Evolutionary conservation across 2,888 invertebrate genomes (phyloP).

Genomic region (Macrosiphum euphorbiae): DNA sequence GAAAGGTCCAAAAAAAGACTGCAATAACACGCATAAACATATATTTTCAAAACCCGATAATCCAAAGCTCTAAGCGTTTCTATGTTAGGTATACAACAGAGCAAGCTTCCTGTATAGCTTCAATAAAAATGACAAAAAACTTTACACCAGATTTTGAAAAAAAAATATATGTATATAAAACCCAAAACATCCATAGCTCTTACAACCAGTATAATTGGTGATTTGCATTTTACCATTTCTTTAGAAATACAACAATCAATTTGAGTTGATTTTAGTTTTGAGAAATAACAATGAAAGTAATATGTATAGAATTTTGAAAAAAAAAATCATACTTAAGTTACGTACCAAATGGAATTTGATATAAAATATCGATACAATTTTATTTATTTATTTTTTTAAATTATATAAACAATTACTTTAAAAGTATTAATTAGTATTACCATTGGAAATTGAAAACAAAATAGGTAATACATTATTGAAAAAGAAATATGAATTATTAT

Average conservation of each 20-base stretch:
- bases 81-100: slow-evolving; percentile 23
- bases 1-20: slow-evolving; percentile 54
- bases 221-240: neutral
- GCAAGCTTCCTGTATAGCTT: neutral
- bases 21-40: slow-evolving; percentile 45
- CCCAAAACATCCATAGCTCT: neutral
- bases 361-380: too few species aligned
- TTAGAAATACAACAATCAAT: neutral
- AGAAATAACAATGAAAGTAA: neutral
- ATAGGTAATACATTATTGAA: too few species aligned
- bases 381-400: too few species aligned
- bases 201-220: neutral
- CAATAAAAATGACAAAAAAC: slow-evolving; percentile 53
- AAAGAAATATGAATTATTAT: too few species aligned
- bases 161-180: slow-evolving; percentile 14
- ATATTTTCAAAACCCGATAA: slow-evolving; percentile 50
- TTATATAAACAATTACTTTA: too few species aligned
- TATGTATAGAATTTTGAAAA: neutral
- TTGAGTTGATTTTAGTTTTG: neutral
- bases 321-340: too few species aligned
- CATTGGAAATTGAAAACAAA: too few species aligned
- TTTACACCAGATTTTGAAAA: slow-evolving; percentile 23
- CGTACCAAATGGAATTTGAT: too few species aligned
- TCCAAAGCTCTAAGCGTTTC: slow-evolving; percentile 43
- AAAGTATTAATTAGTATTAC: too few species aligned